Evolutionary conservation across 2,888 invertebrate species (phyloP), one percentile per base, ranked within the genome.

Genomic region (Papilio demoleus): DNA sequence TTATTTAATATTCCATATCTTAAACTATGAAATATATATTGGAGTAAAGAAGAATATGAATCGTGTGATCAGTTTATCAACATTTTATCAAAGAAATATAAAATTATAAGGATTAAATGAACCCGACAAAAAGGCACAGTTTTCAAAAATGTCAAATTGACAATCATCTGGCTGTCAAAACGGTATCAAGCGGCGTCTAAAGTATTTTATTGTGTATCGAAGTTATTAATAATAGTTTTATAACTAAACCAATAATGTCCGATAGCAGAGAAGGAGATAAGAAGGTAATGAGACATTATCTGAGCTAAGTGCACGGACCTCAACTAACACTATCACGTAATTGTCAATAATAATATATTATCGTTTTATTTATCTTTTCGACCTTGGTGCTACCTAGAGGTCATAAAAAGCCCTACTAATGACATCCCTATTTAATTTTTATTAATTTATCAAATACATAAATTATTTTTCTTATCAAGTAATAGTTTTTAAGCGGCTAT

Each of bases 221-320:
- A 59, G 14, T 22, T 22, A 36, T 24, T 47, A 50, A 60, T 36
- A 65, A 45, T 65, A 69, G 61, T 75, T 73, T 75, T 76, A 77
- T 76, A 77, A 82, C 78, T 77, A 79, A 73, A 80, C 71, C 70
- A 78, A 80, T 77, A 73, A 90, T 90, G 90, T 82, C 83, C 68
- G 88, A 88, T 78, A 81, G 76, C 72, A 79, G 77, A 70, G 85
- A 83, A 68, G 79, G 76, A 68, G 88, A 88, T 87, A 87, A 88
- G 82, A 90, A 90, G 90, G 90, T 90, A 88, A 83, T 76, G 74
- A 78, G 79, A 76, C 75, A 77, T 80, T 85, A 84, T 82, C 82
- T 80, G 65, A 70, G 70, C 70, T 76, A 68, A 69, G 58, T 74
- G 74, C 74, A 74, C 79, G 74, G 75, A 77, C 76, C 72, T 42